phyloP scores from a whole-genome alignment of 1,140 invertebrate species.

The Linepithema humile region DNA sequence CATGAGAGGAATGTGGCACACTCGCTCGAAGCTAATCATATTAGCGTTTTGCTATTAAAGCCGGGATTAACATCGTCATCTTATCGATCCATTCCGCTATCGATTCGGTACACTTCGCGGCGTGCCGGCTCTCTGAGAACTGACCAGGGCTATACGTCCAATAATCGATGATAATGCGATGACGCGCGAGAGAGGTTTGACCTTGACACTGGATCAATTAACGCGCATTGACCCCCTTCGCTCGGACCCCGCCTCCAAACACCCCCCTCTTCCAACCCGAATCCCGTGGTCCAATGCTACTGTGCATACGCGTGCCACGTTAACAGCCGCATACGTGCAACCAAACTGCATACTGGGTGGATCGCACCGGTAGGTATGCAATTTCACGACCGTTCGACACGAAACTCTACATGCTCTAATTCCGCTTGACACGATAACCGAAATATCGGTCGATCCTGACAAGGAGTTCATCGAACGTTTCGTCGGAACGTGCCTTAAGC shows the following conservation, averaged over 20 bases:
- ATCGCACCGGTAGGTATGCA: constrained; percentile 65
- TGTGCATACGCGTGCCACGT: constrained; percentile 76
- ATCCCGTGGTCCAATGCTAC: constrained; percentile 78
- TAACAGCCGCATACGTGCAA: constrained; percentile 66
- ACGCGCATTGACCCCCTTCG: constrained; percentile 79
- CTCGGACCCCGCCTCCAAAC: constrained; percentile 55
- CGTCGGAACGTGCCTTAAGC: no score
- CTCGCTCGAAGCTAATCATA: constrained; percentile 45
- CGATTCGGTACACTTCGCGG: constrained; percentile 58
- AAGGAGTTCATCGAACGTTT: neutral
- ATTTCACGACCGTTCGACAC: constrained; percentile 66
- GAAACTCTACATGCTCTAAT: constrained; percentile 19
- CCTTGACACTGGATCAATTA: constrained; percentile 85
- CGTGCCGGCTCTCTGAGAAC: constrained; percentile 54
- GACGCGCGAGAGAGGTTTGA: constrained; percentile 82
- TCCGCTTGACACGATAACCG: neutral
- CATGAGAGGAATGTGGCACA: constrained; percentile 15
- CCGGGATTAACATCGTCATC: constrained; percentile 55
- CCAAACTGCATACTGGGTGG: constrained; percentile 74
- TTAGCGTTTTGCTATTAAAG: constrained; percentile 46
- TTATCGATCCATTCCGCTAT: constrained; percentile 65
- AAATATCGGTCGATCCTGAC: neutral
- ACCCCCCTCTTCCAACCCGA: constrained; percentile 47
- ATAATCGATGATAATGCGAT: constrained; percentile 84
- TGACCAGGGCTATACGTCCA: constrained; percentile 76